These are phyloP conservation scores for Mesorhabditis belari DNA, from an alignment of 2,888 invertebrate genomes.

Conservation along the genomic window DNA sequence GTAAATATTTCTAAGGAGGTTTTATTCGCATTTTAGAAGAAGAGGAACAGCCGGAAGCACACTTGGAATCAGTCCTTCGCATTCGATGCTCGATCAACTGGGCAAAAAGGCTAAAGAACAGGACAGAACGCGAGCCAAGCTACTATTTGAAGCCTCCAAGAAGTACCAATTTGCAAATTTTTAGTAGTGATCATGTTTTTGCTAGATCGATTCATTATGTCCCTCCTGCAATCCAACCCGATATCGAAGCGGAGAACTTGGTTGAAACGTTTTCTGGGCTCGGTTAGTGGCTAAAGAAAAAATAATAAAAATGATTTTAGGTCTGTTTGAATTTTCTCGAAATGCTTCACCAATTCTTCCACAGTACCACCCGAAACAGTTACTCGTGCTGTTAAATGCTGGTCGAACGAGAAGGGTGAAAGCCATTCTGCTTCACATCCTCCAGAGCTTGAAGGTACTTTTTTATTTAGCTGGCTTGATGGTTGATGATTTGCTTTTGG, in stretches of 20 bases:
- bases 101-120: slow-evolving; percentile 27
- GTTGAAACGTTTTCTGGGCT: background rate
- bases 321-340: slow-evolving; percentile 87
- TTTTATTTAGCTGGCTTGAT: background rate
- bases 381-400: slow-evolving; percentile 94
- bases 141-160: background rate
- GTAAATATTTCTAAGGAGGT: background rate
- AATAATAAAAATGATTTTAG: slow-evolving; percentile 28
- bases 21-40: slow-evolving; percentile 6
- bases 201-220: too few relatives aligned
- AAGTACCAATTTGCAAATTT: background rate
- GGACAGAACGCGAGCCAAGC: background rate
- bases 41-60: slow-evolving; percentile 5
- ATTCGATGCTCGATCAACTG: slow-evolving; percentile 47
- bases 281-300: background rate
- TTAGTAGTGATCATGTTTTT: too few relatives aligned
- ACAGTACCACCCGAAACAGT: slow-evolving; percentile 96
- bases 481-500: background rate
- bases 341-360: slow-evolving; percentile 95
- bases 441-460: slow-evolving; percentile 63
- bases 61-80: slow-evolving; percentile 22
- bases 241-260: background rate
- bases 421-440: slow-evolving; percentile 90
- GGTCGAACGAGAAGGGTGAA: slow-evolving; percentile 97
- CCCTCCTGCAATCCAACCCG: too few relatives aligned